Percentiles rank a stretch among this genome's conserved stretches.
Conservation (phyloP, 30 jellyfish, hydroid and myxozoan genomes). For the Mastigias papua region DNA sequence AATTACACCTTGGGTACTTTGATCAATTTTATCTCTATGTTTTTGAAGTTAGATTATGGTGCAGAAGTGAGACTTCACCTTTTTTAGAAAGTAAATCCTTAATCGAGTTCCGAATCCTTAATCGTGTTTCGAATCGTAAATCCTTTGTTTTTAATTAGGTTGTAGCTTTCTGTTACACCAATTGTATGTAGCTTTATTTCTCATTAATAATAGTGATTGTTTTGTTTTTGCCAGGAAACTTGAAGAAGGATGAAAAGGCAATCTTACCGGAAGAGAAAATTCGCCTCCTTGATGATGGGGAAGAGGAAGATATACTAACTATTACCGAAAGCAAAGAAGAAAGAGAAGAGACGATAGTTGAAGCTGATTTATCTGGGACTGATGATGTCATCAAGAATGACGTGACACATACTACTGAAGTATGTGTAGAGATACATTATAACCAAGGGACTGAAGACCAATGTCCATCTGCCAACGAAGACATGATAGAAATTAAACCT, state of each 20-base stretch:
- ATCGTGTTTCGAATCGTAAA: too few species aligned
- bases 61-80: too few species aligned
- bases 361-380: not conserved
- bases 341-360: not conserved
- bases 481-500: not conserved
- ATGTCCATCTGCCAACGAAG: not conserved
- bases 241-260: not conserved
- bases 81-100: too few species aligned
- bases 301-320: not conserved
- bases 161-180: not conserved
- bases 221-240: not conserved
- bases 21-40: too few species aligned
- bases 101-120: too few species aligned
- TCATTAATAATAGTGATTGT: not conserved
- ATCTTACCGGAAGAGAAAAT: slow-evolving; percentile 5
- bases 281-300: slow-evolving; percentile 9
- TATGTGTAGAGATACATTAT: not conserved
- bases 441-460: not conserved
- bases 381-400: not conserved
- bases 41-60: too few species aligned
- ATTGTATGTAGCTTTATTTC: not conserved
- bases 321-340: not conserved
- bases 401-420: not conserved
- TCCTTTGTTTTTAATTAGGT: not conserved
- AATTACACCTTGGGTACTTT: too few species aligned